phyloP scores from a whole-genome alignment of 2,797 vertebrate species.

The Lithobates sylvaticus region DNA sequence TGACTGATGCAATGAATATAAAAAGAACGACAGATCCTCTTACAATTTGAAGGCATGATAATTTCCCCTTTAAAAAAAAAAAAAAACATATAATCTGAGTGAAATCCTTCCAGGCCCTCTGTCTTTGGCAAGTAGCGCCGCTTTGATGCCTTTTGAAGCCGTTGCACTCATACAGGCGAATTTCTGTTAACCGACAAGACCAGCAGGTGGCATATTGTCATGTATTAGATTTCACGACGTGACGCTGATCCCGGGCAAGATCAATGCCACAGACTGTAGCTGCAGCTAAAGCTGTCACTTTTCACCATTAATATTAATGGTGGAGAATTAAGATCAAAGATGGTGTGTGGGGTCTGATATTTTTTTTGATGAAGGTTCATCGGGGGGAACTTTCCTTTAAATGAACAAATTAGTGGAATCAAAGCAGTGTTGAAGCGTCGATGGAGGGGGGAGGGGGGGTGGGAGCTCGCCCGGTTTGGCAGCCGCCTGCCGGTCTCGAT shows the following conservation, averaged over 20 bases:
- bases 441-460: slow-evolving; percentile 21
- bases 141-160: slow-evolving; percentile 46
- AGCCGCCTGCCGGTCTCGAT: slow-evolving; percentile 16
- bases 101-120: neutral
- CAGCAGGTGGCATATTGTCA: slow-evolving; percentile 47
- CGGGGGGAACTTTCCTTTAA: slow-evolving; percentile 35
- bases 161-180: slow-evolving; percentile 40
- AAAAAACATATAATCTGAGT: slow-evolving; percentile 5
- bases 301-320: slow-evolving; percentile 42
- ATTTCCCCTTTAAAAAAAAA: neutral
- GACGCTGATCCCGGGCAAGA: slow-evolving; percentile 4
- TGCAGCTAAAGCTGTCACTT: slow-evolving; percentile 12
- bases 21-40: too few species aligned
- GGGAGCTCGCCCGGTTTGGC: slow-evolving; percentile 9
- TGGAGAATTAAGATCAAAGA: slow-evolving; percentile 52
- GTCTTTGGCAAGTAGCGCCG: neutral
- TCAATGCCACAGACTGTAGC: slow-evolving; percentile 19
- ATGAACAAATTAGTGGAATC: slow-evolving; percentile 53
- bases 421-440: slow-evolving; percentile 14
- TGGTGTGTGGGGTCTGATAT: slow-evolving; percentile 12
- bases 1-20: too few species aligned
- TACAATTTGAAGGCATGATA: too few species aligned
- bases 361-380: slow-evolving; percentile 40
- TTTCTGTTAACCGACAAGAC: slow-evolving; percentile 23
- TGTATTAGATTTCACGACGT: slow-evolving; percentile 4